These are phyloP conservation scores for Hydrocynus forskahlii DNA, from an alignment of 2,797 vertebrate species.

Conservation along the genomic window DNA sequence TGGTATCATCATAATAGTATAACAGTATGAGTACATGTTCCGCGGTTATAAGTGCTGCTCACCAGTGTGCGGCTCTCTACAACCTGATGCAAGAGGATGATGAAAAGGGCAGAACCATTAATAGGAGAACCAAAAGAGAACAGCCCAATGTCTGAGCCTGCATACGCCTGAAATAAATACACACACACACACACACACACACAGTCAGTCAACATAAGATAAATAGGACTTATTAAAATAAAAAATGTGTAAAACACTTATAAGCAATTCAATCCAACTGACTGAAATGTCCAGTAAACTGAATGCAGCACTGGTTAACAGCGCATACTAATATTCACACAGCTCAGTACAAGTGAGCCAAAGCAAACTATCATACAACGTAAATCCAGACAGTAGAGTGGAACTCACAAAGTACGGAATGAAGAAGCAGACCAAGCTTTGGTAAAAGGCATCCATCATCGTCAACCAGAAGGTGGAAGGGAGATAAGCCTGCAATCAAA, in stretches of 20 bases:
- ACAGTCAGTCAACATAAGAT: not conserved
- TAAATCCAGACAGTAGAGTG: not conserved
- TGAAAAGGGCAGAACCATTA: slow-evolving; percentile 87
- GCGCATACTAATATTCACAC: not conserved
- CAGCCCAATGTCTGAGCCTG: slow-evolving; percentile 82
- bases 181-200: slow-evolving; percentile 7
- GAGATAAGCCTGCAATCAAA: slow-evolving; percentile 76
- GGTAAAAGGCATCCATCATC: slow-evolving; percentile 92
- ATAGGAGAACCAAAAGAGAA: slow-evolving; percentile 89
- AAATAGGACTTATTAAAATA: not conserved
- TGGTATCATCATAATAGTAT: not conserved
- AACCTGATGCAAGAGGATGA: slow-evolving; percentile 90
- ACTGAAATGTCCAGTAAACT: not conserved
- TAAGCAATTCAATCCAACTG: not conserved
- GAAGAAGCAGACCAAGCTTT: slow-evolving; percentile 93
- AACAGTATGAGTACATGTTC: not conserved
- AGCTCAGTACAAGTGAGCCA: not conserved
- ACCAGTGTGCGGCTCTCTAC: slow-evolving; percentile 94
- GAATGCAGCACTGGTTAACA: not conserved
- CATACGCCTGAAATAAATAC: slow-evolving; percentile 75
- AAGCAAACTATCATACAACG: not conserved
- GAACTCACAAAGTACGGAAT: slow-evolving; percentile 92
- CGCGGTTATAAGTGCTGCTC: slow-evolving; percentile 63
- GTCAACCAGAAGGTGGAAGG: slow-evolving; percentile 88
- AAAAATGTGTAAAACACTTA: not conserved